Evolutionary conservation across 1,140 invertebrate species (phyloP), one percentile per base, ranked within the genome.

Genomic region (Piezodorus guildinii): DNA sequence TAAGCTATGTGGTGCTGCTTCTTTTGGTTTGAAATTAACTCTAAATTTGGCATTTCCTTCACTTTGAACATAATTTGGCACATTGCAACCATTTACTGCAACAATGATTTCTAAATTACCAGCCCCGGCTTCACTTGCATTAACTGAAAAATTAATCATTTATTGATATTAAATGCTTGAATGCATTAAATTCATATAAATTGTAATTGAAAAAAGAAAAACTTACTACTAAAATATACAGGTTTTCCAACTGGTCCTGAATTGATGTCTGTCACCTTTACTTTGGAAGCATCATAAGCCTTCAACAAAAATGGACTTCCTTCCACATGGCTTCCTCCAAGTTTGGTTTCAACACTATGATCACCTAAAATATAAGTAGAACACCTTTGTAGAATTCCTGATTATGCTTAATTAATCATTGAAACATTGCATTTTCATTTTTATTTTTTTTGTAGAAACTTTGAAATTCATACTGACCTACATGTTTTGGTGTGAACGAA

Each of bases 31-130:
- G 74, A 98, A 99, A 74, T 96, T 96, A 3, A 98, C 95, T 71
- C 85, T 76, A 70, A 98, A 97, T 70, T 89, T 85, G 0, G 95
- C 95, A 76, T 98, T 96, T 25, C 93, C 94, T 80, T 97, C 94
- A 49, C 91, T 93, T 72, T 97, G 91, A 1, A 98, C 95, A 75
- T 96, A 98, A 78, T 98, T 98, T 8, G 96, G 96, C 8, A 99
- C 95, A 78, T 98, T 98, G 71, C 92, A 85, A 4, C 93, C 93
- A 72, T 91, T 92, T n/a, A 96, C 94, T 0, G 94, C 93, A 0
- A 99, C 95, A 63, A 97, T 96, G 51, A 99, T 98, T 77, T 98
- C 95, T 68, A 98, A 77, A 76, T 97, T 96, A 44, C 95, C 95
- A 66, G 94, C 94, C 66, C 95, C 90, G 71, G 83, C 87, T 75